Evolutionary conservation across 2,888 invertebrate genomes (phyloP).

Genomic region (Noctua fimbriata): DNA sequence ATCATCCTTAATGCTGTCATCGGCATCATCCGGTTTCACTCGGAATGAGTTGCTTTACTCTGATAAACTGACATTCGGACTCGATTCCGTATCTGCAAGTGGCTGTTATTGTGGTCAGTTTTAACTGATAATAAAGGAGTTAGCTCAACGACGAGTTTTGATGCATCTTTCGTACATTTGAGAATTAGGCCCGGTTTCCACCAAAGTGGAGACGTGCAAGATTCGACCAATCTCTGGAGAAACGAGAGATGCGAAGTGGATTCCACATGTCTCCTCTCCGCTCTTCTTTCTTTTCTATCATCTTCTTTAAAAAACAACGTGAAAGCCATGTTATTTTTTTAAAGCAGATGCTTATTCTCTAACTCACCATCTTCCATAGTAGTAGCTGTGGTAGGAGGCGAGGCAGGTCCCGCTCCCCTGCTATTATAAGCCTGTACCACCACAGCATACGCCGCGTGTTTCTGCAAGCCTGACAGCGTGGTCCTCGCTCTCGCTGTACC

Average conservation of each 20-base stretch:
- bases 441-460: slow-evolving; percentile 95
- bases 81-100: background rate
- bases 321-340: background rate
- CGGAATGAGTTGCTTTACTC: background rate
- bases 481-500: slow-evolving; percentile 92
- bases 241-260: too few relatives aligned
- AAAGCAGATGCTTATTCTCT: background rate
- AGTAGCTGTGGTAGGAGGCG: slow-evolving; percentile 94
- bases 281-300: background rate
- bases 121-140: background rate
- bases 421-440: slow-evolving; percentile 97
- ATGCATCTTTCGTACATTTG: background rate
- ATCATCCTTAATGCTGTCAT: background rate
- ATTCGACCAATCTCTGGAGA: background rate
- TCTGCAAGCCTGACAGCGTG: slow-evolving; percentile 92
- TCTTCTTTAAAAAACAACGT: background rate
- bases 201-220: background rate
- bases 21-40: too few relatives aligned
- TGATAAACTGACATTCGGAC: background rate
- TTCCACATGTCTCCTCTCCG: background rate
- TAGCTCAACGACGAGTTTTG: background rate
- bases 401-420: slow-evolving; percentile 96
- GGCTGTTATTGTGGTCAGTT: background rate
- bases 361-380: slow-evolving; percentile 95
- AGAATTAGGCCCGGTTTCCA: background rate